Percentiles rank a stretch among this genome's conserved stretches.
These are phyloP conservation scores for Paradoxurus hermaphroditus DNA, from an alignment of 2,113 vertebrate genomes.

Conservation along the genomic window DNA sequence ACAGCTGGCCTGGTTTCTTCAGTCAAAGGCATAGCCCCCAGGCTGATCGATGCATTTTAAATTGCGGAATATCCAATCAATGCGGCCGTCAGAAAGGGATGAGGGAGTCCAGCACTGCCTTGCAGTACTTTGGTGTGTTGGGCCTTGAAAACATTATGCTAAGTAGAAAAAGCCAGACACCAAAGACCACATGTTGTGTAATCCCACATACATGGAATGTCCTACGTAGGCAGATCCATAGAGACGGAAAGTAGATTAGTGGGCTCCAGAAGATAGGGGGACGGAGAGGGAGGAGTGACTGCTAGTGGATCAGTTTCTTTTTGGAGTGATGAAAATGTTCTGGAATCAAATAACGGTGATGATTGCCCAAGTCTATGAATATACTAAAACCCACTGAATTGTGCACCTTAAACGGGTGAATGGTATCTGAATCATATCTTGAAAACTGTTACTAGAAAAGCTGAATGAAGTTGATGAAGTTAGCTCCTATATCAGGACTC, in stretches of 20 bases:
- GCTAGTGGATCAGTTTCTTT: background rate
- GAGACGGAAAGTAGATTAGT: background rate
- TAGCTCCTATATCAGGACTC: background rate
- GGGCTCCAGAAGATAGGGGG: background rate
- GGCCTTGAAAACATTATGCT: background rate
- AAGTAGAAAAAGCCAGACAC: background rate
- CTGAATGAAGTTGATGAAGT: background rate
- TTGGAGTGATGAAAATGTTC: background rate
- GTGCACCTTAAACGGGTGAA: background rate
- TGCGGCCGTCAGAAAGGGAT: background rate
- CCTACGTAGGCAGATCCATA: background rate
- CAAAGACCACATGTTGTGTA: background rate
- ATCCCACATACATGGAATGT: background rate
- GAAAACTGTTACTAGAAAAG: background rate
- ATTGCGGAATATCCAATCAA: background rate
- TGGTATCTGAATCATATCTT: background rate
- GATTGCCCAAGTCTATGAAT: background rate
- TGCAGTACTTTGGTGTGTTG: background rate
- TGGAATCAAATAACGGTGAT: background rate
- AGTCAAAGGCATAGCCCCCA: background rate
- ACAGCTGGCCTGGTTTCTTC: background rate
- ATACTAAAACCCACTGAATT: background rate
- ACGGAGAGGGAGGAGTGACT: background rate
- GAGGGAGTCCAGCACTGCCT: background rate
- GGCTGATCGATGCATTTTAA: background rate